Conservation (phyloP, 35 echinoderm and acorn worm species). For the Apostichopus japonicus region DNA sequence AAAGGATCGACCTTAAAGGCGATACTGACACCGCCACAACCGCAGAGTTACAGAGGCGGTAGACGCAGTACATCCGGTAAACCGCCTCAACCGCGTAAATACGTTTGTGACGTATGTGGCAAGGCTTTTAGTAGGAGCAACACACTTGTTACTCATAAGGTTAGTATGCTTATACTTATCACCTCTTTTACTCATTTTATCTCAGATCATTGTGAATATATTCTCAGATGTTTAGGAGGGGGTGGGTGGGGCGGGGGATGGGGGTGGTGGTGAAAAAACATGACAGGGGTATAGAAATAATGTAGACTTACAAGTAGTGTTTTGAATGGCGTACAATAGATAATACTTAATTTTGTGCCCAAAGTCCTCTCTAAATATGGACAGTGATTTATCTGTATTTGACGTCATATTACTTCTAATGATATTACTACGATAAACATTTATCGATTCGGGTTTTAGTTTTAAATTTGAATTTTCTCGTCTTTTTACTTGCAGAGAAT, state of each 20-base stretch:
- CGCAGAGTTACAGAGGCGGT: conserved; percentile 23
- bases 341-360: too few species aligned
- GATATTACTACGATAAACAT: neutral
- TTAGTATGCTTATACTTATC: conserved; percentile 23
- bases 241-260: too few species aligned
- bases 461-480: too few species aligned
- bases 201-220: neutral
- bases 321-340: too few species aligned
- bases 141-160: conserved; percentile 98
- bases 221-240: neutral
- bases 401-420: too few species aligned
- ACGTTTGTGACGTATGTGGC: conserved; percentile 92
- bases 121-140: conserved; percentile 99
- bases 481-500: conserved; percentile 73
- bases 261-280: too few species aligned
- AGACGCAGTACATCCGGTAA: conserved; percentile 62
- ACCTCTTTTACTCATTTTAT: too few species aligned
- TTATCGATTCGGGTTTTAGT: neutral
- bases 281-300: too few species aligned
- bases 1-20: neutral
- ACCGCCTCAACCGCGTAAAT: conserved; percentile 85
- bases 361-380: too few species aligned
- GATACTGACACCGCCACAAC: conserved; percentile 27
- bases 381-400: too few species aligned
- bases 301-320: too few species aligned